A percentile compares a stretch with the other conserved stretches of the same genome.
phyloP scores from a whole-genome alignment of 2,888 invertebrate genomes.

The Calliscelio sp. region DNA sequence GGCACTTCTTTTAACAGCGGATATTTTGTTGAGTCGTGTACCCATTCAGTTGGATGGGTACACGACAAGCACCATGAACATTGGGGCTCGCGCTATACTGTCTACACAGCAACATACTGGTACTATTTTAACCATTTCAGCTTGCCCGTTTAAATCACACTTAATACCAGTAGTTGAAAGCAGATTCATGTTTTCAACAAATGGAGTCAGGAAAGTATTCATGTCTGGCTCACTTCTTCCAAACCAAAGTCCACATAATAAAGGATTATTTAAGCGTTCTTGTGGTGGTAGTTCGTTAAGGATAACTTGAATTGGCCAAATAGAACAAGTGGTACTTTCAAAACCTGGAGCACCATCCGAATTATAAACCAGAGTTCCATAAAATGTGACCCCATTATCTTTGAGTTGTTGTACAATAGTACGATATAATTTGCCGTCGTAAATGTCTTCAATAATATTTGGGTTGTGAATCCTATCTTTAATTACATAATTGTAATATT shows the following conservation, averaged over 20 bases:
- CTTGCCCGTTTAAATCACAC: background rate
- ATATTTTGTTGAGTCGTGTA: background rate
- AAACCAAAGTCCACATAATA: constrained; percentile 20
- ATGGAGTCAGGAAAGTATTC: background rate
- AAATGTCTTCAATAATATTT: background rate
- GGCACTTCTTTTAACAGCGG: too few relatives aligned
- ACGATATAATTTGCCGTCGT: background rate
- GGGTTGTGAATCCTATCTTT: background rate
- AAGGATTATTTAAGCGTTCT: background rate
- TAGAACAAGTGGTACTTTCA: background rate
- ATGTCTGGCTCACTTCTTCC: background rate
- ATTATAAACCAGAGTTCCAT: background rate
- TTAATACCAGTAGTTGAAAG: background rate
- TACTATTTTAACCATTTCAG: background rate
- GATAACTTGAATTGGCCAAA: constrained; percentile 17
- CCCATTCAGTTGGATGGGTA: background rate
- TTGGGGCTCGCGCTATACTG: background rate
- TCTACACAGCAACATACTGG: constrained; percentile 11
- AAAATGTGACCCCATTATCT: background rate
- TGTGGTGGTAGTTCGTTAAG: constrained; percentile 19
- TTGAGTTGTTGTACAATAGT: background rate
- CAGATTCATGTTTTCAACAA: constrained; percentile 6
- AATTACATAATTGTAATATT: background rate
- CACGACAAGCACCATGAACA: constrained; percentile 14
- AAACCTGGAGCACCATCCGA: constrained; percentile 17